Base-by-base conservation (phyloP, 2,797 vertebrate genomes). In the Anguilla megastoma region DNA sequence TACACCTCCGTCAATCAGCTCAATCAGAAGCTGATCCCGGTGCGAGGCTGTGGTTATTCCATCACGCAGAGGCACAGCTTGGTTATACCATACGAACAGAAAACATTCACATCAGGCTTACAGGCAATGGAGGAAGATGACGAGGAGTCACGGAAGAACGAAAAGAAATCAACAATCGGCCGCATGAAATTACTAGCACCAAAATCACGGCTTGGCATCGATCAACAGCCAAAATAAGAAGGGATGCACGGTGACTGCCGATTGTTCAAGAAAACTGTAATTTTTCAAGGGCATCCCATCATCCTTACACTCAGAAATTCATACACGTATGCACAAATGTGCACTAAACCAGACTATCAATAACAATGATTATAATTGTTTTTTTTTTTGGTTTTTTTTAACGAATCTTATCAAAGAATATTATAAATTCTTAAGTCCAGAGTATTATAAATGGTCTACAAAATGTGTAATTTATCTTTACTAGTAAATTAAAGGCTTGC, bases 381-480 rank as follows among this genome's bases (percentile, higher is more conserved):
- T 1, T 66, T 66, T 16, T 16, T 60, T 16, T 66, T 24, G 27
- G 5, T 14, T 16, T n/a, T 74, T 33, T n/a, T 24, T 82, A 50
- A 82, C 79, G 50, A 33, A 58, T 18, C 27, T 85, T 5, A 58
- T n/a, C 50, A 58, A 66, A 60, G 27, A 66, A 41, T 21, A 85
- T 66, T 85, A 36, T 0, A 63, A 24, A 89, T 90, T 90, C 88
- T 60, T 52, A 85, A 85, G 27, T 90, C 86, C 60, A 54, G 84
- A 36, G 52, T 83, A 9, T 85, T 18, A 63, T 14, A 63, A 21
- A 18, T 16, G 21, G 58, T 63, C 58, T 63, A 63, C 58, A n/a
- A 66, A 66, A 85, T 90, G 79, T 91, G 88, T 91, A 85, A 89
- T 74, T 56, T 50, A 79, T 50, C 86, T 54, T 79, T 18, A 74